Base-by-base conservation (phyloP, 2,888 invertebrate genomes). In the Pseudeuparius sepicola region DNA sequence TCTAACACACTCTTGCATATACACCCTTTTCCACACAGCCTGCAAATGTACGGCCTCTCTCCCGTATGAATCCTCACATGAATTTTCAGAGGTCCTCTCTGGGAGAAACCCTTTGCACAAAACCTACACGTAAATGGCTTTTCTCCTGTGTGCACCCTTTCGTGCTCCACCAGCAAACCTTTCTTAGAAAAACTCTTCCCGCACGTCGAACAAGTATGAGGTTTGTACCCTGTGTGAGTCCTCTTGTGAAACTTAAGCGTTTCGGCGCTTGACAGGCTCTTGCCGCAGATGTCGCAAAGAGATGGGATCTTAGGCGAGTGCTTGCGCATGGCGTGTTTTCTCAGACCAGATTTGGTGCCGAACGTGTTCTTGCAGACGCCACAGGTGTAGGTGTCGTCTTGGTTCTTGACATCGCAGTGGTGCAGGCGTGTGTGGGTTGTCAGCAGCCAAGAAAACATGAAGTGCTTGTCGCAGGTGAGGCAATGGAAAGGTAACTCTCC, bases 21-120 rank as follows among this genome's bases (percentile, higher is more conserved):
- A 23, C 48, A 52, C 5, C 47, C 46, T 34, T 50, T 51, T 2
- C 46, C 47, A 28, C 52, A 52, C 35, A 50, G 41, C 15, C 42
- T 42, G 38, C 52, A 50, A 24, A 48, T 31, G 31, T 51, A 56
- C 4, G 57, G 57, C 36, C 53, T 46, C 33, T 57, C 55, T 3
- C 55, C 55, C 4, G 52, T 60, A 44, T 68, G 68, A 4, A 49
- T 48, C 16, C 52, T 37, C 26, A 39, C 24, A 36, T 52, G 52
- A 9, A 45, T 48, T 20, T 45, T 46, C 9, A 52, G 34, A 4
- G 48, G 45, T 24, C 61, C 65, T 4, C 52, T 54, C 18, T 57
- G 65, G 2, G 60, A 55, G n/a, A 71, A 54, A 0, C 63, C 61
- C 41, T 70, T 71, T 0, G 68, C 67, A 34, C 73, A 73, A 2